Base-by-base conservation (phyloP, 2,888 invertebrate genomes). In the Aelia acuminata region DNA sequence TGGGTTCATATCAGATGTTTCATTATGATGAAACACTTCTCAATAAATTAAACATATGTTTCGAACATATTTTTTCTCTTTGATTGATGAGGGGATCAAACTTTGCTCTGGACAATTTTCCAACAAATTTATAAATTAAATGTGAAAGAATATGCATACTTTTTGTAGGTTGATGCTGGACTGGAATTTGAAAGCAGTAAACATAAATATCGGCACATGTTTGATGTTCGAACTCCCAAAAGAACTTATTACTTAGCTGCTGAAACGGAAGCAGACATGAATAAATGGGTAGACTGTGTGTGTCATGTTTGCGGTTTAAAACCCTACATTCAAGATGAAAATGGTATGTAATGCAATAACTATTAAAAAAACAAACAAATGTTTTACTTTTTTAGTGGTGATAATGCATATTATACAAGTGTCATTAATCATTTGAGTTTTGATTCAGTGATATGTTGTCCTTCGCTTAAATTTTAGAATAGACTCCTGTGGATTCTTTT, bases 241-340 rank as follows among this genome's bases (percentile, higher is more conserved):
- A 94, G 98, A 91, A 96, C 96, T 50, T 99, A 98, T 92, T 98
- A 97, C 92, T 94, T 99, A 90, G 98, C 98, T 89, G 98, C 98
- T 0, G 98, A 98, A 91, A 96, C 96, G 50, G 98, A 98, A 92
- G 94, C 94, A 84, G 98, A 98, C 91, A 98, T 99, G 98, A 96
- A 96, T 91, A 96, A 96, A 92, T 99, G 99, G 99, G 98, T 98
- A 18, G 96, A 97, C 91, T 97, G 96, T 89, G 96, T 99, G 90
- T 98, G 98, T 92, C 95, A 96, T 92, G 97, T 98, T 75, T 98
- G 98, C 92, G 97, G 97, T 85, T 93, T 98, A 89, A 95, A 96
- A 91, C 95, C 96, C 3, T 94, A 94, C 15, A 94, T 94, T 20
- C 94, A 94, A 89, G 93, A 94, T 89, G 93, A 93, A 88, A 92